Conservation (phyloP, 2,113 vertebrate species). For the Alethe castanea region DNA sequence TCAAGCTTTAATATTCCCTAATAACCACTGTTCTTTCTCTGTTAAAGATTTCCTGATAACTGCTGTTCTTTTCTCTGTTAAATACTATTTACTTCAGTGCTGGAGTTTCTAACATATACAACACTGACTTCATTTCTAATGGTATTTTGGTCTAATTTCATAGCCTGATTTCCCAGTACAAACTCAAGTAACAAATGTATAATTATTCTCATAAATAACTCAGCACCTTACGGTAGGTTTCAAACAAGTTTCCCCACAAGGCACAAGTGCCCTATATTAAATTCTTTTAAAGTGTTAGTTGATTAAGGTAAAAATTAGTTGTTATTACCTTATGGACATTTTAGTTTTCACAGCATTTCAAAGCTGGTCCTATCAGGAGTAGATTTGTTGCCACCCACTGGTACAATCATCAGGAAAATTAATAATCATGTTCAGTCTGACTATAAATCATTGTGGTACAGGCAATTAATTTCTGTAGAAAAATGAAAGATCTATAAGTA, state of each 20-base stretch:
- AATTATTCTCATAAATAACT: conserved; percentile 89
- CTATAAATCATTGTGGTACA: conserved; percentile 94
- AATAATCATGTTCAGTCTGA: conserved; percentile 91
- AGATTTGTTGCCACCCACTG: conserved; percentile 87
- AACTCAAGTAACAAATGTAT: conserved; percentile 80
- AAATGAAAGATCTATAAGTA: conserved; percentile 88
- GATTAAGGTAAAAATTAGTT: conserved; percentile 94
- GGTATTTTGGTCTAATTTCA: conserved; percentile 72
- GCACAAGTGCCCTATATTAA: conserved; percentile 83
- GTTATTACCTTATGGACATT: conserved; percentile 89
- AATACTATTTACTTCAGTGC: conserved; percentile 54
- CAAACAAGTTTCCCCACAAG: conserved; percentile 83
- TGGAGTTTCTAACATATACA: conserved; percentile 54
- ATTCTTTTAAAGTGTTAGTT: conserved; percentile 88
- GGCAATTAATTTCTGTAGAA: conserved; percentile 92
- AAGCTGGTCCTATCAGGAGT: conserved; percentile 80
- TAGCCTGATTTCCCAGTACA: conserved; percentile 76
- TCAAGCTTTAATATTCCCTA: conserved; percentile 52
- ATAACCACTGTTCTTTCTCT: conserved; percentile 33
- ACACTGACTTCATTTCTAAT: conserved; percentile 66
- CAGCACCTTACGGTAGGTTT: conserved; percentile 79
- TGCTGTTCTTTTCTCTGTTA: conserved; percentile 32
- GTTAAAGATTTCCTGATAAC: conserved; percentile 26
- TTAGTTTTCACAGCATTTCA: conserved; percentile 84
- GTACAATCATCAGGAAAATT: conserved; percentile 97